Base-by-base conservation (phyloP, 2,797 vertebrate genomes). In the Dicrostonyx torquatus region DNA sequence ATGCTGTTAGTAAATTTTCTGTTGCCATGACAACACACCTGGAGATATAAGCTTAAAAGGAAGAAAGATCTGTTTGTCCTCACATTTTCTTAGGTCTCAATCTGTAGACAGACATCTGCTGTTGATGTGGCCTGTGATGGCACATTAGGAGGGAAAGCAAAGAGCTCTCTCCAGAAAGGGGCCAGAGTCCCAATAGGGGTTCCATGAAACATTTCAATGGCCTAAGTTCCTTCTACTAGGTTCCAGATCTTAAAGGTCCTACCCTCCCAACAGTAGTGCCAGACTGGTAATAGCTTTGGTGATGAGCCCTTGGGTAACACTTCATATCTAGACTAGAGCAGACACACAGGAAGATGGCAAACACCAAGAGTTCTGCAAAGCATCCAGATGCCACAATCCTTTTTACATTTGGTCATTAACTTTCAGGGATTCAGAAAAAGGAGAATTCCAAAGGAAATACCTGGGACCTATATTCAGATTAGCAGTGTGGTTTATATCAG, bases 321-420 rank as follows among this genome's bases (percentile, higher is more conserved):
- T 53, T 75, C 45, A 53, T 17, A 26, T 55, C 29, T 22, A 53
- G 55, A n/a, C 5, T n/a, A 12, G 18, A 55, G 29, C 48, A 55
- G 62, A 55, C 48, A 68, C 9, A 20, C 9, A 12, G 20, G 43
- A 48, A 89, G 75, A 34, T 2, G 43, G 37, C n/a, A 50, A 92
- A 88, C 13, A 9, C 26, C 17, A 20, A 31, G 34, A 75, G 13
- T 43, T 76, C 11, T 11, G 31, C 4, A 86, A 92, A 64, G 37
- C 1, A 37, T 62, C 31, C 55, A 34, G 9, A 77, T n/a, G 60
- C 45, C 29, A n/a, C 3, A 58, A 55, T 26, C 20, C 6, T 9
- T 87, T 60, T 7, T 10, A 78, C 13, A 0, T 0, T 2, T 2
- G 1, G 20, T 53, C 37, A 64, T 10, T 45, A 62, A 53, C 6